Conservation (phyloP, 2,888 invertebrate species). For the Vannuccia rotundouncinata region DNA sequence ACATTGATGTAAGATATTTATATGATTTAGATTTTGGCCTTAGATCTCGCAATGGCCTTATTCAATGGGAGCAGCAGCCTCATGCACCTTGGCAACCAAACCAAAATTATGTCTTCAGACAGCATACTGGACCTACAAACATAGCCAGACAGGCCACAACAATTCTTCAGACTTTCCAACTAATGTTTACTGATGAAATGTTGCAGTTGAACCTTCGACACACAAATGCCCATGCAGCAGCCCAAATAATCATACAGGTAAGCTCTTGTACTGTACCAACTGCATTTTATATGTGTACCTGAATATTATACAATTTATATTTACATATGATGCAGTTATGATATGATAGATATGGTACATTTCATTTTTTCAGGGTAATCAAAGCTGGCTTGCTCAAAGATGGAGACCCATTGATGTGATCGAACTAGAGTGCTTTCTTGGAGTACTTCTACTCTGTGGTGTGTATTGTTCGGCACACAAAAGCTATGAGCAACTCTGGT, state of each 20-base stretch:
- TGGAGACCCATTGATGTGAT: background rate
- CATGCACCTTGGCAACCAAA: background rate
- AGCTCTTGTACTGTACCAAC: background rate
- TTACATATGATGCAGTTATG: too few relatives aligned
- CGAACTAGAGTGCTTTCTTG: background rate
- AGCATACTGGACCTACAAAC: background rate
- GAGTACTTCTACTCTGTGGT: background rate
- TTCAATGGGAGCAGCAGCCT: background rate
- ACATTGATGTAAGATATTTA: too few relatives aligned
- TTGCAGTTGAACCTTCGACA: background rate
- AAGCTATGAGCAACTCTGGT: background rate
- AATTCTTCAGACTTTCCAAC: background rate
- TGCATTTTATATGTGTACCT: background rate
- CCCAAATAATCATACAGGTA: background rate
- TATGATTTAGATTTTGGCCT: too few relatives aligned
- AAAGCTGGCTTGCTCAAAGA: constrained; percentile 6
- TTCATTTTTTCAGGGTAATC: background rate
- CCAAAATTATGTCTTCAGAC: background rate
- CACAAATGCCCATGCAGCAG: background rate
- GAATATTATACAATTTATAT: background rate
- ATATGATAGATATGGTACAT: too few relatives aligned
- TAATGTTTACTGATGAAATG: background rate
- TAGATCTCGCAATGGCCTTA: background rate
- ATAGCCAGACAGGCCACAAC: background rate
- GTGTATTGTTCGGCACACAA: background rate